A percentile compares a stretch with the other conserved stretches of the same genome.
phyloP scores from a whole-genome alignment of 1,140 invertebrate genomes.

The Zaprionus vittiger region DNA sequence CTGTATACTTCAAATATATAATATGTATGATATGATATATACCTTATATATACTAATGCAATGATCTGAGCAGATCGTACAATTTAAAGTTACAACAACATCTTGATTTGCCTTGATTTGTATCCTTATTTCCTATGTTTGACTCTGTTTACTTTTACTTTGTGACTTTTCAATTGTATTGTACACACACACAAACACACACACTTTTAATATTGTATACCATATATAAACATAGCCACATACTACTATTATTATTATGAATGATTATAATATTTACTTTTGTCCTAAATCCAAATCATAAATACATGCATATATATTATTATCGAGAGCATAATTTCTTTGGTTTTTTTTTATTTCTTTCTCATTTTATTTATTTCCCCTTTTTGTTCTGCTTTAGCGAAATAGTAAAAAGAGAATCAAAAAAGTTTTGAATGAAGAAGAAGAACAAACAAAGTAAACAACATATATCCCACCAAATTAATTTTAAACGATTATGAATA shows the following conservation, averaged over 20 bases:
- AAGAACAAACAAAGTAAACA: slow-evolving; percentile 63
- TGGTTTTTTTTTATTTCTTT: slow-evolving; percentile 16
- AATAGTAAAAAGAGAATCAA: slow-evolving; percentile 47
- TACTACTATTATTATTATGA: slow-evolving; percentile 72
- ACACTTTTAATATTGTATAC: slow-evolving; percentile 54
- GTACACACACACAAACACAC: slow-evolving; percentile 6
- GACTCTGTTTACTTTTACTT: slow-evolving; percentile 47
- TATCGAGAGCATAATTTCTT: slow-evolving; percentile 51
- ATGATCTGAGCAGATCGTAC: slow-evolving; percentile 26
- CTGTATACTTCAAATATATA: slow-evolving; percentile 28
- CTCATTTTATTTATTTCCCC: not conserved
- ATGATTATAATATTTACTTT: slow-evolving; percentile 69
- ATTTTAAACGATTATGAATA: slow-evolving; percentile 58
- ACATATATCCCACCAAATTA: slow-evolving; percentile 81
- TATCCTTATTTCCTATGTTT: slow-evolving; percentile 31
- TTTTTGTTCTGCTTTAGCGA: slow-evolving; percentile 15
- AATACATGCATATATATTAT: slow-evolving; percentile 63
- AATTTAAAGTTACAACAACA: slow-evolving; percentile 28
- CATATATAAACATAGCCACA: slow-evolving; percentile 53
- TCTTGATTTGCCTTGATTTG: slow-evolving; percentile 51
- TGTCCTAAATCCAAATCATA: slow-evolving; percentile 62
- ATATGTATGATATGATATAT: slow-evolving; percentile 7
- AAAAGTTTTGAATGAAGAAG: slow-evolving; percentile 44
- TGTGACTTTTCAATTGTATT: slow-evolving; percentile 38
- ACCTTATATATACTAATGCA: slow-evolving; percentile 11